A percentile compares a stretch with the other conserved stretches of the same genome.
Conservation (phyloP, 2,888 invertebrate genomes). For the Didymodactylos carnosus region DNA sequence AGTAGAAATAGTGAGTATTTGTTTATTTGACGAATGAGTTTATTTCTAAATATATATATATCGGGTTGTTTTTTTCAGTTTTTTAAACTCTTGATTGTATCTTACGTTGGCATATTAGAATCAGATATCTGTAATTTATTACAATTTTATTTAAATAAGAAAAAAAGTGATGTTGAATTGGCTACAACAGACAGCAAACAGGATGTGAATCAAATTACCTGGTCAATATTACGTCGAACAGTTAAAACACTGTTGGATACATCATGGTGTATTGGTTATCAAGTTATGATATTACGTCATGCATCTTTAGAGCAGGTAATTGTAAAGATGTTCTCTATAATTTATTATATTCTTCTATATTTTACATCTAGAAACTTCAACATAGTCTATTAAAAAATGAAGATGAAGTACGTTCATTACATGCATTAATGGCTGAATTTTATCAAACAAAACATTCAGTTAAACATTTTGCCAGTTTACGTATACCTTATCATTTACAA, state of each 20-base stretch:
- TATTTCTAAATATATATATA: no score
- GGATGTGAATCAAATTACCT: background rate
- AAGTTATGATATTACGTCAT: background rate
- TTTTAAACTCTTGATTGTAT: background rate
- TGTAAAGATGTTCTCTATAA: background rate
- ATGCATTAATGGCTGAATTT: background rate
- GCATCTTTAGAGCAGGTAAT: background rate
- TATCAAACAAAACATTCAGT: background rate
- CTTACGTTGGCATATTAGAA: background rate
- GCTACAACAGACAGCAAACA: no score
- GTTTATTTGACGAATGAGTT: no score
- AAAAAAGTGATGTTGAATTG: background rate
- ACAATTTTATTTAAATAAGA: background rate
- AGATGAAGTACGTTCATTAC: background rate
- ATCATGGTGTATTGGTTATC: background rate
- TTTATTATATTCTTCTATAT: background rate
- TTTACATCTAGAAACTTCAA: background rate
- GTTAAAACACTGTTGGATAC: background rate
- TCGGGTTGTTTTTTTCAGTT: background rate
- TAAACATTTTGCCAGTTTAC: background rate
- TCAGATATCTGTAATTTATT: background rate
- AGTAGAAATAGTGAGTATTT: no score
- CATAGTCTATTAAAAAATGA: background rate
- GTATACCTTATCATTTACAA: background rate
- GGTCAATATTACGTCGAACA: background rate